Evolutionary conservation across 1,140 invertebrate species (phyloP), one percentile per base, ranked within the genome.

Genomic region (Papilio helenus): DNA sequence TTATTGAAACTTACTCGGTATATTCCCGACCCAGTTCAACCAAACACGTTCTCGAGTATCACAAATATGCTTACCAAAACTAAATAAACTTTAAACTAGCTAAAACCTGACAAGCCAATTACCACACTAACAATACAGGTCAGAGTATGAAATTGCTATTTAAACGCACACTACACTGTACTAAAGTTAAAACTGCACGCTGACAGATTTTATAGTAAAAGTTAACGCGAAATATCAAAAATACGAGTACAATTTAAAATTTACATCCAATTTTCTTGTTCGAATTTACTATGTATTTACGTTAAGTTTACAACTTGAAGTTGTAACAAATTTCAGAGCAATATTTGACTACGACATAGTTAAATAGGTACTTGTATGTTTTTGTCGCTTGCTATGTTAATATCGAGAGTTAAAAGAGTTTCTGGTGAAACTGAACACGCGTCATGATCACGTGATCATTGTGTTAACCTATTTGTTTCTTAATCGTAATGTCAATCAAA

Each of bases 211-310:
- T 20, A 55, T 55, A 55, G n/a, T 20, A 55, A 55, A 55, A 55
- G 51, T 55, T 55, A 14, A 20, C n/a, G n/a, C n/a, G 51, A 55
- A 55, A 55, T 55, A 20, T 55, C 51, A 55, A 55, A 55, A 55
- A 55, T 55, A 55, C 18, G n/a, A 55, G 51, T 55, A 55, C 4
- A 55, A 55, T 55, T 55, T 55, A 20, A 55, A 55, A 55, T 55
- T n/a, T 55, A 55, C 51, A 55, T 55, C 18, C 51, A 55, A 55
- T 55, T 55, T 55, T 55, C 51, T 55, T 55, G 51, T 55, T 55
- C n/a, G n/a, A 55, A 2, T 20, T 55, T 55, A 18, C 49, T 20
- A 55, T 55, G n/a, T 55, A 55, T 20, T 20, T 20, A 55, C n/a
- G 18, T 55, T 55, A 9, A 55, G 51, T 7, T 55, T 55, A 20